Base-by-base conservation (phyloP, 2,888 invertebrate species). In the Rhagophthalmus giganteus region DNA sequence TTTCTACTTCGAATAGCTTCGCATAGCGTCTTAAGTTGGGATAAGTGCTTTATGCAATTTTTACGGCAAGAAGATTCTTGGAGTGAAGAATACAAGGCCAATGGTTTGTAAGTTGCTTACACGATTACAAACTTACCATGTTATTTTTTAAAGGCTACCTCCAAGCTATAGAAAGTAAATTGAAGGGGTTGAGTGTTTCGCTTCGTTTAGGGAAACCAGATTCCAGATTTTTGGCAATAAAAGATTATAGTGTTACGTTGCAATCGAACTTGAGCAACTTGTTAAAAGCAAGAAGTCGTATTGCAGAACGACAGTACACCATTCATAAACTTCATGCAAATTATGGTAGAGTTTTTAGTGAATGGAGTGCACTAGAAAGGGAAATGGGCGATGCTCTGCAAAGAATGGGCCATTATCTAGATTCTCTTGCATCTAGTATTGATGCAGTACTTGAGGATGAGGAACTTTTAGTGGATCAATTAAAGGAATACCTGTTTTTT, bases 341-440 rank as follows among this genome's bases (percentile, higher is more conserved):
- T 74, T 90, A 90, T 63, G 90, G 90, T 1, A 81, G 88, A 33
- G 80, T 90, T 45, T 89, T 90, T 67, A 88, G 88, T 62, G 90
- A 91, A 71, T 91, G 90, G 90, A 89, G 90, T 69, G 88, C 85
- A 20, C 83, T 87, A 39, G 91, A 91, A 67, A 86, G 84, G 60
- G 86, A 86, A 51, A 88, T 90, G 86, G 88, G 76, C 0, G 90
- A 90, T 67, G 87, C 87, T 0, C 67, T 91, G 38, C 89, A 88
- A 63, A 82, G 81, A 68, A 81, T 82, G 1, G 82, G 83, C 1
- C 83, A 84, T 71, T 83, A 83, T 66, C 78, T 83, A 59, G 83
- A 75, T 58, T 74, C 75, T 0, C 55, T 75, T 8, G 72, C 74
- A 1, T 72, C 73, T 2, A 82, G 84, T 55, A 85, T 88, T 68